phyloP scores from a whole-genome alignment of 2,113 vertebrate genomes.

The Thalassarche chlororhynchos region DNA sequence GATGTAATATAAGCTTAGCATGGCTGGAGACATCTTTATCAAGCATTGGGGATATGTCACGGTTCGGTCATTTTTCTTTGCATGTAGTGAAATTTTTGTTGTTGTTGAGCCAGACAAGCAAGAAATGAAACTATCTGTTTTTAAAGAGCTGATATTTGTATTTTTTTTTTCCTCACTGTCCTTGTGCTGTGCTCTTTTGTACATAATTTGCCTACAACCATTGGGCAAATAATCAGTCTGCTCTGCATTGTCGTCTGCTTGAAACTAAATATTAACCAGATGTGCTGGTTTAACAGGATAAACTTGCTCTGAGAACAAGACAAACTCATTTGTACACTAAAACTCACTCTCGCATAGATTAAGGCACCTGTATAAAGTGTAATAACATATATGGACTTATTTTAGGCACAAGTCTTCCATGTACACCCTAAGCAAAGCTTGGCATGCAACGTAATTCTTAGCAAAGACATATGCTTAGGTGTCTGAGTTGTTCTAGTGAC shows the following conservation, averaged over 20 bases:
- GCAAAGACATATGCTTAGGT: background rate
- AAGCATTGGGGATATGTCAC: background rate
- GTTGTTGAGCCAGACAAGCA: background rate
- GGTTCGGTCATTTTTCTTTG: background rate
- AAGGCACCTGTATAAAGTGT: background rate
- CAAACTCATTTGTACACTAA: background rate
- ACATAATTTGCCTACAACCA: background rate
- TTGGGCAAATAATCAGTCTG: background rate
- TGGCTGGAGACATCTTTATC: background rate
- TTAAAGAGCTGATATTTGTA: background rate
- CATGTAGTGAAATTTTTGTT: background rate
- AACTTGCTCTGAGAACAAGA: background rate
- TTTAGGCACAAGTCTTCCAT: background rate
- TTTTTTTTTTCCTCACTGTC: background rate
- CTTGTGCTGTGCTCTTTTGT: background rate
- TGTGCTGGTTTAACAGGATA: background rate
- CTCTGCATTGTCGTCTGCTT: background rate
- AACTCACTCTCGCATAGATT: background rate
- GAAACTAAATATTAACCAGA: conserved; percentile 1
- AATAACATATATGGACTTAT: background rate
- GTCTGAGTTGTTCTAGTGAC: background rate
- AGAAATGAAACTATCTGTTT: background rate
- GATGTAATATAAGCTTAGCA: background rate
- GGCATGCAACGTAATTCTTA: fast-evolving
- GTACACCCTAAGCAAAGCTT: background rate